These are phyloP conservation scores for Speoplatyrhinus poulsoni DNA, from an alignment of 2,113 vertebrate genomes.

Conservation along the genomic window DNA sequence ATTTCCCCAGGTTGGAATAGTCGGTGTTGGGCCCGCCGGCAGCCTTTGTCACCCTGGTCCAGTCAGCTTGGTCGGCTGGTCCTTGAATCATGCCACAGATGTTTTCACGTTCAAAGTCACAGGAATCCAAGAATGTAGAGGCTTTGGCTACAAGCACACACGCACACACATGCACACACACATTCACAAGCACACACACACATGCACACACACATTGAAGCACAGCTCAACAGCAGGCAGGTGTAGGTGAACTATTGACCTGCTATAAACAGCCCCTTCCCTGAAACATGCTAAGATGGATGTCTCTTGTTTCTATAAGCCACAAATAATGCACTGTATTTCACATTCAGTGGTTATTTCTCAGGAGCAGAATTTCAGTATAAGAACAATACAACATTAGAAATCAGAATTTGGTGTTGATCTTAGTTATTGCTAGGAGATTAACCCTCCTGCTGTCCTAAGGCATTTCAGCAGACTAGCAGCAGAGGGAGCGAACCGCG, in stretches of 20 bases:
- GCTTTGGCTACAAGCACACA: conserved; percentile 74
- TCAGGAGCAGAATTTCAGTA: too few relatives aligned
- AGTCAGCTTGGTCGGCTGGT: conserved; percentile 73
- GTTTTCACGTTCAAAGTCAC: conserved; percentile 88
- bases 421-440: too few relatives aligned
- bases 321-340: background rate
- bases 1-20: conserved; percentile 85
- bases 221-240: background rate
- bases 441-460: too few relatives aligned
- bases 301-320: background rate
- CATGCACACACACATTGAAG: background rate
- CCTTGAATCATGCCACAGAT: conserved; percentile 94
- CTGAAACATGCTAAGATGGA: background rate
- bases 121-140: conserved; percentile 88
- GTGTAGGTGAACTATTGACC: conserved; percentile 46
- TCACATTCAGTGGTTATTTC: background rate
- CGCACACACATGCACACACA: conserved; percentile 4
- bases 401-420: too few relatives aligned
- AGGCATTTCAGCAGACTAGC: too few relatives aligned
- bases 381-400: too few relatives aligned
- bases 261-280: conserved; percentile 24
- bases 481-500: too few relatives aligned
- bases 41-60: conserved; percentile 70
- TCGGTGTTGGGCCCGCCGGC: conserved; percentile 78
- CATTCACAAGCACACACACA: conserved; percentile 10